Evolutionary conservation across 2,888 invertebrate species (phyloP), one percentile per base, ranked within the genome.

Genomic region (Himalopsyche tibetana): DNA sequence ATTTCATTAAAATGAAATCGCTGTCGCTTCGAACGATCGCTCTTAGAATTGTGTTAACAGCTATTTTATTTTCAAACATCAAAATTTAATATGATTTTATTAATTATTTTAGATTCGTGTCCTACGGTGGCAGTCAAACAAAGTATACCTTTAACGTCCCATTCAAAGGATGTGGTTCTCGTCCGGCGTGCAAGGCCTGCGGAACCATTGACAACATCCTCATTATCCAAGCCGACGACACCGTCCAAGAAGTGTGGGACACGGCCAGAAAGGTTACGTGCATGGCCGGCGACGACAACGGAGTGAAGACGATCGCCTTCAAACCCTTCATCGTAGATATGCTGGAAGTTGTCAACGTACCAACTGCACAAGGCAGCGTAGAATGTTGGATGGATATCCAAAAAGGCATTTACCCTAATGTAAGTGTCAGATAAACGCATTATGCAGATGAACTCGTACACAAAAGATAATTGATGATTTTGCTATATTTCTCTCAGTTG

Each of bases 381-480:
- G 95, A 96, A 89, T 96, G 95, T 91, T 96, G 96, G 96, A 96
- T 96, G 96, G 96, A 96, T 89, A 95, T 96, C 87, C 95, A 95
- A 89, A 93, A 93, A 89, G 96, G 96, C 90, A 92, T 93, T 89
- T 96, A 94, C 90, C 96, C 96, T 42, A 94, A 95, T 89, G 95
- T 95, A 90, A 92, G 87, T 63, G 45, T 80, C 8, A 51, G 3
- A 51, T 51, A 51, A 51, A 51, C 3, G 5, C 0, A 4, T 4
- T 51, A 9, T 9, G 9, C 45, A 40, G 0, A 45, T 45, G 2
- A 28, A 28, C 28, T 28, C 28, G 28, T 28, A 28, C 2, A 28
- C 0, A 28, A 28, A 28, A 28, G 28, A 28, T 28, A 28, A 28
- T 28, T 28, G 28, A 28, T 28, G 28, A 28, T 28, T 28, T 28